Base-by-base conservation (phyloP, 2,797 vertebrate genomes). In the Poecilia velifera region DNA sequence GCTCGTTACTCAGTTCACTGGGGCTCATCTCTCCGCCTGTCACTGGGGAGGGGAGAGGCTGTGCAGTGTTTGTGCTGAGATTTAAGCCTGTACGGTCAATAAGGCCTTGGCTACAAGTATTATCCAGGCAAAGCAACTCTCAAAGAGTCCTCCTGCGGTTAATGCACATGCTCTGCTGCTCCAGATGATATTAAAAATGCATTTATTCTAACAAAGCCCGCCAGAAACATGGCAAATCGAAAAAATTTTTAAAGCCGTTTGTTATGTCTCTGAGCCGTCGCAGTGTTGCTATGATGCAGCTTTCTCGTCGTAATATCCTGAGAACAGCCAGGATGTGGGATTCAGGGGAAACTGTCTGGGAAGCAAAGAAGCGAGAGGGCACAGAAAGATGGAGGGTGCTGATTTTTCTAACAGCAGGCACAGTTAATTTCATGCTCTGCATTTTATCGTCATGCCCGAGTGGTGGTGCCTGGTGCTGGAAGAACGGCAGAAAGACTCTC, bases 361-460 rank as follows among this genome's bases (percentile, higher is more conserved):
- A 73, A 70, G 75, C 18, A 28, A 76, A 57, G 53, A 20, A 77
- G 46, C n/a, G 31, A 46, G 6, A 34, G 70, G 25, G 74, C 71
- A 73, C 46, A 6, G 73, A 64, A 55, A 55, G 68, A 73, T 51
- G 75, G 64, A 47, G 75, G 76, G 76, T 81, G 88, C 76, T 70
- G 70, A 84, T 85, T 86, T 91, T 92, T 90, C 68, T 88, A 88
- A 86, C 88, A 72, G 82, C 76, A 93, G 90, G 89, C 86, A 86
- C 87, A 92, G 91, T 91, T 94, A 93, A 95, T 95, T 95, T 95
- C 92, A 95, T 94, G 91, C 92, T 92, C 87, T 88, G 93, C 87
- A 89, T 93, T 93, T 93, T 92, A 84, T 81, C 79, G 89, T 90
- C 87, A 94, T 85, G 92, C 94, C 88, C 93, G 88, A 89, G 83